phyloP scores from a whole-genome alignment of 2,888 invertebrate species.

The Quadroppia sp. region DNA sequence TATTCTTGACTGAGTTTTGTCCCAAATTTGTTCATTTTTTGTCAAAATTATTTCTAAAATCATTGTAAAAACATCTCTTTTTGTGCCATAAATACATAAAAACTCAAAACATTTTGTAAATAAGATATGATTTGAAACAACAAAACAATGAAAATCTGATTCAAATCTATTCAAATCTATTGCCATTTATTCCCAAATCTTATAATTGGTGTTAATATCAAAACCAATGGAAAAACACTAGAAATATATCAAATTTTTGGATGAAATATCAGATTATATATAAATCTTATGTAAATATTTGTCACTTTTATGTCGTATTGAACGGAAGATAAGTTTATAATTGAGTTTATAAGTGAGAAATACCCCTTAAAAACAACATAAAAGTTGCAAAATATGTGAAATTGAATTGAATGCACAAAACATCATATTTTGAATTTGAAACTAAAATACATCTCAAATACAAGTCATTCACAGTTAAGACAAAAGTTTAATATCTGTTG shows the following conservation, averaged over 20 bases:
- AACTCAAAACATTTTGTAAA: slow-evolving; percentile 28
- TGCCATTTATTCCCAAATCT: neutral
- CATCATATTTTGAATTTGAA: neutral
- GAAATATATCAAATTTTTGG: neutral
- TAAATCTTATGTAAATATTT: slow-evolving; percentile 23
- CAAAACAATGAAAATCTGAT: neutral
- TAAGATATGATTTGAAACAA: neutral
- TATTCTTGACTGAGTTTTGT: neutral
- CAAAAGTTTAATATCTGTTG: neutral
- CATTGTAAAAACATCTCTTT: slow-evolving; percentile 2
- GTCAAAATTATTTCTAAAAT: neutral
- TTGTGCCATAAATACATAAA: slow-evolving; percentile 20
- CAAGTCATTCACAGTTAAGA: neutral
- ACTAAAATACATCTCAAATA: neutral
- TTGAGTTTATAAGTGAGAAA: neutral
- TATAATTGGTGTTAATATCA: neutral
- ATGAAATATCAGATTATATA: slow-evolving; percentile 10
- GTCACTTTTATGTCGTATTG: slow-evolving; percentile 2
- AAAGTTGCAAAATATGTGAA: neutral
- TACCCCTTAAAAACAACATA: neutral
- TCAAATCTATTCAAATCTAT: neutral
- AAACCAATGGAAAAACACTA: neutral
- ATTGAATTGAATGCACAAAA: neutral
- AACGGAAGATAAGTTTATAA: neutral
- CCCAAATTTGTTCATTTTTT: neutral